Evolutionary conservation across 2,113 vertebrate species (phyloP).

Genomic region (Ophiodon elongatus): DNA sequence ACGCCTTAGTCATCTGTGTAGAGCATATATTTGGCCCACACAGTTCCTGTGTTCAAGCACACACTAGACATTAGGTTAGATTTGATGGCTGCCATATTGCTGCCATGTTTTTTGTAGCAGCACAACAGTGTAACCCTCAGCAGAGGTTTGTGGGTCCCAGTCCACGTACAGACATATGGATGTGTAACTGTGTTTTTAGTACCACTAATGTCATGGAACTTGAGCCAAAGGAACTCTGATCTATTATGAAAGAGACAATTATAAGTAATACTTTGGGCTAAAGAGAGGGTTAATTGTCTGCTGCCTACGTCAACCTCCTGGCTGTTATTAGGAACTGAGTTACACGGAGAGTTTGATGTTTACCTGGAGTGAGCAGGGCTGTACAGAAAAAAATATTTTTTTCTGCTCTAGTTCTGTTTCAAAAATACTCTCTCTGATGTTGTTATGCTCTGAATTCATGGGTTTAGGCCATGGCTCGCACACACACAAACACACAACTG

Average conservation of each 20-base stretch:
- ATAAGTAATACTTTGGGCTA: conserved; percentile 36
- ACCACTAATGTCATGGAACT: conserved; percentile 8
- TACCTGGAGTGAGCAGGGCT: conserved; percentile 56
- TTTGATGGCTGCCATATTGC: conserved; percentile 51
- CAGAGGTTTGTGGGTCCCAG: conserved; percentile 14
- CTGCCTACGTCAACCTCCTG: conserved; percentile 36
- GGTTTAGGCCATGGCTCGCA: conserved; percentile 58
- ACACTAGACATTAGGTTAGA: conserved; percentile 54
- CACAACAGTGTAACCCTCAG: not conserved
- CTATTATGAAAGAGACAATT: conserved; percentile 18
- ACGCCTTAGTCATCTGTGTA: not conserved
- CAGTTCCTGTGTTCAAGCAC: conserved; percentile 22
- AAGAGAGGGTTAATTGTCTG: conserved; percentile 29
- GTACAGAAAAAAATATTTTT: conserved; percentile 34
- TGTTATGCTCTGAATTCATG: conserved; percentile 62
- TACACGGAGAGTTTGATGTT: conserved; percentile 50
- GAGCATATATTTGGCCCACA: not conserved
- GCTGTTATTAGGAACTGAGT: conserved; percentile 48
- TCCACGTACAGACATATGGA: not conserved
- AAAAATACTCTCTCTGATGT: conserved; percentile 63
- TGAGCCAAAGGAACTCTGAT: conserved; percentile 15
- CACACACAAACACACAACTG: not conserved
- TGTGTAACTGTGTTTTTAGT: conserved; percentile 23
- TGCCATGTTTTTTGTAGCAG: conserved; percentile 3
- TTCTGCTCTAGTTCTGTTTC: conserved; percentile 61